Evolutionary conservation across 1,140 invertebrate species (phyloP).

Genomic region (Dendroctonus valens): DNA sequence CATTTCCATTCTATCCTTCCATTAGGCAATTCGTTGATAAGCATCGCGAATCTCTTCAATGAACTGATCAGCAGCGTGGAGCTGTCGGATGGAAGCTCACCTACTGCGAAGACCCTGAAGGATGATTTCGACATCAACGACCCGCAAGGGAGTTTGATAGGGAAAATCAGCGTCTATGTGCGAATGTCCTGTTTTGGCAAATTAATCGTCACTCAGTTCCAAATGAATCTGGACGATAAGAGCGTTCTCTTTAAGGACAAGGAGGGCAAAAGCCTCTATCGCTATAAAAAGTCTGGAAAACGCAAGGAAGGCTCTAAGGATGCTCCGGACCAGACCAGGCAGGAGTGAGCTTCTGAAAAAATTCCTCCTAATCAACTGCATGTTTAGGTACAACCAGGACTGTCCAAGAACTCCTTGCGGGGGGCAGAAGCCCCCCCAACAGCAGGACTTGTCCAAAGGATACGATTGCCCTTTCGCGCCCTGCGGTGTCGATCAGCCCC

Average conservation of each 20-base stretch:
- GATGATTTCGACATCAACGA: conserved; percentile 57
- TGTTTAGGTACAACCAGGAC: conserved; percentile 19
- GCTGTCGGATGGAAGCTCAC: conserved; percentile 29
- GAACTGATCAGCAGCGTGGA: conserved; percentile 42
- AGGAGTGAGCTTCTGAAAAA: background rate
- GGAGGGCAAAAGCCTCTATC: conserved; percentile 48
- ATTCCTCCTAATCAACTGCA: background rate
- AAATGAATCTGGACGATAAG: conserved; percentile 52
- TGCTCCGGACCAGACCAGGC: background rate
- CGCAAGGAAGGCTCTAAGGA: conserved; percentile 18
- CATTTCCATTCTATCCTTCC: no score
- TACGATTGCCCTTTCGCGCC: conserved; percentile 27
- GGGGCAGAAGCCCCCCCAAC: background rate
- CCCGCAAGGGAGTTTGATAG: conserved; percentile 51
- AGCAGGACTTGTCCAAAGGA: background rate
- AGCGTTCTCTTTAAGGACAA: conserved; percentile 49
- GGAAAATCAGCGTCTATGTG: conserved; percentile 57
- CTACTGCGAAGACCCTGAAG: conserved; percentile 55
- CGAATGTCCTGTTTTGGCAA: conserved; percentile 64
- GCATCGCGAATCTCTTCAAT: conserved; percentile 44
- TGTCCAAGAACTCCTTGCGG: conserved; percentile 30
- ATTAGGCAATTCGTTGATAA: conserved; percentile 35
- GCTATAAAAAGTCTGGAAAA: conserved; percentile 43
- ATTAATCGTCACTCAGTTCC: conserved; percentile 65
- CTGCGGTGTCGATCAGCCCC: conserved; percentile 6